Conservation (phyloP, 2,113 vertebrate species). For the Oxyura jamaicensis region DNA sequence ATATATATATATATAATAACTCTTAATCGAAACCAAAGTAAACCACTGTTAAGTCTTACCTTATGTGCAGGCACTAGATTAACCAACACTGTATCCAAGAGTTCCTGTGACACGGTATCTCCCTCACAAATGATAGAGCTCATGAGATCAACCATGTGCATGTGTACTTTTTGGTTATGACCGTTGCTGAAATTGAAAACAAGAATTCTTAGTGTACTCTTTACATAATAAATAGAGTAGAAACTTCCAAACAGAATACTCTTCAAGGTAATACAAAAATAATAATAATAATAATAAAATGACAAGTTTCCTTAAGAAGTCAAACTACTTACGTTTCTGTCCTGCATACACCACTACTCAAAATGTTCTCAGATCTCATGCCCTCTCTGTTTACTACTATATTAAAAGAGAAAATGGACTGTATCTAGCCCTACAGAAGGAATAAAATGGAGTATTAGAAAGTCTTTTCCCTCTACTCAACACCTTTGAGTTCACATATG, state of each 20-base stretch:
- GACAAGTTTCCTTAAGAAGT: background rate
- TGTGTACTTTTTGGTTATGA: slow-evolving; percentile 99
- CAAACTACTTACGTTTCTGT: background rate
- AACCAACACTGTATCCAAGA: slow-evolving; percentile 95
- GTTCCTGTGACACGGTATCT: slow-evolving; percentile 96
- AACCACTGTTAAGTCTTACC: slow-evolving; percentile 74
- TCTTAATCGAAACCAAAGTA: background rate
- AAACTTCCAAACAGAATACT: background rate
- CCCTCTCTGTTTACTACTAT: background rate
- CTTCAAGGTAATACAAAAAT: background rate
- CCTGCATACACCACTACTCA: background rate
- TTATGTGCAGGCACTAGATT: slow-evolving; percentile 98
- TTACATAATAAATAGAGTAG: background rate
- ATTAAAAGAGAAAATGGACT: background rate
- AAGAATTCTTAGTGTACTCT: background rate
- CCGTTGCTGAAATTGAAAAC: slow-evolving; percentile 87
- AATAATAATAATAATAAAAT: background rate
- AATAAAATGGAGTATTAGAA: background rate
- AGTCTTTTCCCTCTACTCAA: background rate
- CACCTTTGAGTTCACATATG: background rate
- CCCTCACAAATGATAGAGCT: slow-evolving; percentile 98
- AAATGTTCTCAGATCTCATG: background rate
- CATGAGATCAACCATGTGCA: slow-evolving; percentile 99
- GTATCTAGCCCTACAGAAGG: background rate
- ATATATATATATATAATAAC: background rate